Evolutionary conservation across 2,888 invertebrate species (phyloP), one percentile per base, ranked within the genome.

Genomic region (Vesta saturnalis): DNA sequence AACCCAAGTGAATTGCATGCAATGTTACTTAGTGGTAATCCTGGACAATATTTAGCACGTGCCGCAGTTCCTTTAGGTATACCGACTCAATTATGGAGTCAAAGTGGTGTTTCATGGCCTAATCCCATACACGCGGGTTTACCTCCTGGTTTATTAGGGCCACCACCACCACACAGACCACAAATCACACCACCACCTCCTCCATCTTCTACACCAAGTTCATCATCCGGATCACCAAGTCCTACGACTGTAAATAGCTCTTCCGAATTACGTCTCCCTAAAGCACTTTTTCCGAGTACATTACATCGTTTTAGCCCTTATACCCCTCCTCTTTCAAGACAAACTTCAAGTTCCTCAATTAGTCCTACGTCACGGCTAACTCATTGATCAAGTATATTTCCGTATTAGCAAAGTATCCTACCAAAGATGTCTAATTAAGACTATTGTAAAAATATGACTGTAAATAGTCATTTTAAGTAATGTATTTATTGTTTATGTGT

Each of bases 141-240:
- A 54, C 84, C 84, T 1, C 84, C 84, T 0, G 83, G 84, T 18
- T 76, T 84, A 19, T 71, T 84, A 59, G 84, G 82, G 1, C 83
- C 85, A 1, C 83, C 84, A 52, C 78, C 81, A 46, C 77, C 81
- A 15, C 81, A 78, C 55, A 75, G 85, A 60, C 82, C 83, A 6
- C 83, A 85, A 71, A 78, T 83, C 60, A 82, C 85, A 58, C 85
- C 86, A 1, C 78, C 86, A 23, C 86, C 84, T 30, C 85, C 84
- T 39, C 81, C 83, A 46, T 80, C 84, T 18, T 82, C 84, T 5
- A 83, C 88, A 0, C 85, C 87, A 8, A 82, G 89, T 12, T 87
- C 89, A 77, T 89, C 89, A 79, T 89, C 89, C 8, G 89, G 89
- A 75, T 89, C 89, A n/a, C 88, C 89, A 16, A 83, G 83, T 67